Evolutionary conservation across 1,140 invertebrate genomes (phyloP), one percentile per base, ranked within the genome.

Genomic region (Apis cerana): DNA sequence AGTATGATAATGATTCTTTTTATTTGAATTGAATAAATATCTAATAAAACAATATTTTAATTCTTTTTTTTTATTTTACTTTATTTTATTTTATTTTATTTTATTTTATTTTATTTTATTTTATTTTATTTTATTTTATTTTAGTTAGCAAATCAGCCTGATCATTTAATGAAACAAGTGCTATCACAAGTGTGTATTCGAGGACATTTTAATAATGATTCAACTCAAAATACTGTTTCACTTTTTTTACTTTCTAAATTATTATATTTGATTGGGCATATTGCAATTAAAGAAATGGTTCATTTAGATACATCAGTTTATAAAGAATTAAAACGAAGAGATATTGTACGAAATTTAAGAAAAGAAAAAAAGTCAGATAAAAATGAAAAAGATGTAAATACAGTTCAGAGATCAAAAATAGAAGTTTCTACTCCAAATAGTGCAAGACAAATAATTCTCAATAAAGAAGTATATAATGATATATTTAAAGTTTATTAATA

Each of bases 291-390:
- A 85, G 96, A 98, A 89, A 95, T 98, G 89, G 96, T 97, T 23
- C 96, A 97, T 91, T 93, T 98, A 43, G 97, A 98, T 89, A 96
- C 96, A 17, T 95, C 95, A 85, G 95, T 98, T 17, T 97, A 97
- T 80, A 96, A 96, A 54, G 97, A 97, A 90, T 93, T 97, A 79
- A 97, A 97, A 88, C 89, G 96, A 88, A 89, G 95, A 89, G 93
- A 95, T 85, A 80, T 89, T 75, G 71, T 94, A 87, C 77, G 94
- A 86, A 90, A 95, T 86, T 85, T 93, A 80, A 89, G 94, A 68
- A 94, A 92, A 67, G 79, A 86, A 7, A 88, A 92, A 15, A 90
- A 92, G 23, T 91, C 89, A 54, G 62, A 65, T 17, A 92, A 89
- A 70, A 83, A 80, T 21, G 9, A 52, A 2, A 11, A 1, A 61